Evolutionary conservation across 2,113 vertebrate genomes (phyloP).

Genomic region (Amphiprion ocellaris): DNA sequence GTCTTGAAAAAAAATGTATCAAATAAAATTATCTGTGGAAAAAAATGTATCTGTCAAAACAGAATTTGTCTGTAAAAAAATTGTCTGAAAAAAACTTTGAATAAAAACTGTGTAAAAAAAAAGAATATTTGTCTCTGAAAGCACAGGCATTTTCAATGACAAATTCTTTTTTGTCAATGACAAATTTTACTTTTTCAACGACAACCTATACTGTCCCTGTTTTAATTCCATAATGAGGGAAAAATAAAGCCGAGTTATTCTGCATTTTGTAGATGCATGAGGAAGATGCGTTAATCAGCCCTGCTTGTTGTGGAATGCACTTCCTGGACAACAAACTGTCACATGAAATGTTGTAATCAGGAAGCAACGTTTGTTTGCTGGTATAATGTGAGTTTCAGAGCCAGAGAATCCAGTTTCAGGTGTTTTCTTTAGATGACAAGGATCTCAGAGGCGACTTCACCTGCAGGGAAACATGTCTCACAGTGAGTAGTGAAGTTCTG

Average conservation of each 20-base stretch:
- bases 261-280: neutral
- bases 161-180: no score
- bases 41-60: no score
- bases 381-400: slow-evolving; percentile 19
- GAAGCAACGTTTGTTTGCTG: slow-evolving; percentile 18
- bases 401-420: slow-evolving; percentile 35
- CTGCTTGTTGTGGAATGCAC: slow-evolving; percentile 35
- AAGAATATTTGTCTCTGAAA: no score
- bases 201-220: no score
- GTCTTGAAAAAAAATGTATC: no score
- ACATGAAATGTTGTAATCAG: slow-evolving; percentile 18
- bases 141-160: no score
- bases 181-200: no score
- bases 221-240: no score
- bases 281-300: neutral
- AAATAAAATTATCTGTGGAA: no score
- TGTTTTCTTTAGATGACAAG: slow-evolving; percentile 28
- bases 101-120: no score
- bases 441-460: slow-evolving; percentile 4
- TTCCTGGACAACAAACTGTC: slow-evolving; percentile 39
- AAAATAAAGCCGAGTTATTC: neutral
- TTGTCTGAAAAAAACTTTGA: no score
- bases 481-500: slow-evolving; percentile 28
- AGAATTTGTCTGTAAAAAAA: no score
- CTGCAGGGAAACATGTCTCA: slow-evolving; percentile 40